These are phyloP conservation scores for Chrysolina haemoptera DNA, from an alignment of 2,888 invertebrate genomes.

Conservation along the genomic window DNA sequence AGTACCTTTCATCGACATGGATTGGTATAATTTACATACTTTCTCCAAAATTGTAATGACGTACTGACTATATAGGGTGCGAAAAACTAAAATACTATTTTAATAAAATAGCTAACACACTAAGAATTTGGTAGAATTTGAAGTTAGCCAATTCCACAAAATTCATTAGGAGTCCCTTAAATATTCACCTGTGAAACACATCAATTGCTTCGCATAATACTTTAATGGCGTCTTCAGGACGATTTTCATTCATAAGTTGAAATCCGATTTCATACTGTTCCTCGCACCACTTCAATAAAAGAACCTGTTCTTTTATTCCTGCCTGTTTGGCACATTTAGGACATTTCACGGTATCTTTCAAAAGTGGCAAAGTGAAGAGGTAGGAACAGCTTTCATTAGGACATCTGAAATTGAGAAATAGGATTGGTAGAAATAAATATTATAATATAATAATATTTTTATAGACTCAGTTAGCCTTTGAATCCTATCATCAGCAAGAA, in stretches of 20 bases:
- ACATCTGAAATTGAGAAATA: constrained; percentile 68
- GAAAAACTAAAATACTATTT: no score
- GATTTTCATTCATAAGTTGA: constrained; percentile 72
- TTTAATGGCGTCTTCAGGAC: constrained; percentile 72
- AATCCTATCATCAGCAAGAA: no score
- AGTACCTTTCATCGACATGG: no score
- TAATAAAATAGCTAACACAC: no score
- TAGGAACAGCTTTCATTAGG: constrained; percentile 70
- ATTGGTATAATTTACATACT: no score
- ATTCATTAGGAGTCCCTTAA: neutral
- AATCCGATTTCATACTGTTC: constrained; percentile 70
- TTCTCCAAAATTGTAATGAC: no score
- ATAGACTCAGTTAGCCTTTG: no score
- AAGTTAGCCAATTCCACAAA: no score
- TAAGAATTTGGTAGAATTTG: no score
- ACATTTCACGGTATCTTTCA: constrained; percentile 69
- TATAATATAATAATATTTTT: no score
- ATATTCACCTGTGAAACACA: constrained; percentile 72
- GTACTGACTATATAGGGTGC: no score
- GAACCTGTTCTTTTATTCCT: constrained; percentile 69
- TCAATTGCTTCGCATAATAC: constrained; percentile 75
- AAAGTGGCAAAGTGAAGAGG: constrained; percentile 70
- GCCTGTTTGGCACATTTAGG: constrained; percentile 71
- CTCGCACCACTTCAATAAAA: constrained; percentile 70
- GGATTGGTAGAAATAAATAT: no score